These are phyloP conservation scores for Mechanitis mazaeus DNA, from an alignment of 2,888 invertebrate genomes.

Conservation along the genomic window DNA sequence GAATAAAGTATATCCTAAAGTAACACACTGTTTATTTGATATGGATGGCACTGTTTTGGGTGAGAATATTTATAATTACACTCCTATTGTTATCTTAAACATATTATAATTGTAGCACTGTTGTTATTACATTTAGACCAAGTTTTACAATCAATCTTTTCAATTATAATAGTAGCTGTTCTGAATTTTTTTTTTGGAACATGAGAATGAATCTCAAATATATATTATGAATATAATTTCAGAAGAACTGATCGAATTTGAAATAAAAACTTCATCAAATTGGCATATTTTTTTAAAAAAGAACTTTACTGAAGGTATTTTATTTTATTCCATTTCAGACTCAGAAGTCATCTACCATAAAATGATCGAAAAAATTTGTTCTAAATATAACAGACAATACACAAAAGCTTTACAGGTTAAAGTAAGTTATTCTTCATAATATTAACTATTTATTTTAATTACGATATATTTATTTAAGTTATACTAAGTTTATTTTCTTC, in stretches of 20 bases:
- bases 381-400: constrained; percentile 45
- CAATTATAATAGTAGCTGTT: no score
- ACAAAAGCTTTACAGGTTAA: constrained; percentile 38
- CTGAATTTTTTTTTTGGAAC: no score
- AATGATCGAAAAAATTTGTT: constrained; percentile 45
- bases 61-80: constrained; percentile 26
- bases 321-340: constrained; percentile 39
- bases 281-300: background rate
- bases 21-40: constrained; percentile 58
- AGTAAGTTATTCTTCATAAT: constrained; percentile 32
- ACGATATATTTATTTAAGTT: no score
- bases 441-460: background rate
- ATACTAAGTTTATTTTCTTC: no score
- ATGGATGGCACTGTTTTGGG: constrained; percentile 60
- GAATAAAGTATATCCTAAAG: constrained; percentile 34
- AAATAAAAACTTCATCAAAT: background rate
- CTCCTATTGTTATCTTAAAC: background rate
- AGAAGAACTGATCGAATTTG: no score
- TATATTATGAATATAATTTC: no score
- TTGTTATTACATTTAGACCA: background rate
- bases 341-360: constrained; percentile 54
- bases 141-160: no score
- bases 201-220: no score
- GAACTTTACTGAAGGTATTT: background rate
- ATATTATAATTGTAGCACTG: background rate